Base-by-base conservation (phyloP, 2,113 vertebrate genomes). In the Pollimyrus isidori region DNA sequence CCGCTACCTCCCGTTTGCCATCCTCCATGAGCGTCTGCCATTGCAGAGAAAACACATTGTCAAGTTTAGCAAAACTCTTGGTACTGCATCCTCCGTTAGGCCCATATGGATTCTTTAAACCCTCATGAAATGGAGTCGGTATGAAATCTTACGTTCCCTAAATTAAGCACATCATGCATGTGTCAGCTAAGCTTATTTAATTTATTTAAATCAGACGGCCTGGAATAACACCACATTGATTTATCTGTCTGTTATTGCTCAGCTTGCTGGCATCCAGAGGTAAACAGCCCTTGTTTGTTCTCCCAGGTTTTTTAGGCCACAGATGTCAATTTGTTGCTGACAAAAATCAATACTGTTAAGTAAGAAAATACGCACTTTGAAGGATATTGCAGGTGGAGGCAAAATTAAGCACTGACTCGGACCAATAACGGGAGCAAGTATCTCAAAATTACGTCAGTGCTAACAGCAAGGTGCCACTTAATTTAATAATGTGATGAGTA, bases 11-110 rank as follows among this genome's bases (percentile, higher is more conserved):
- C 80, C 95, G 93, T 92, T 96, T 96, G 49, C 95, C 94, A 73
- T 97, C 97, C 89, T 96, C 96, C 95, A 97, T 93, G 89, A 92
- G 87, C 3, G 91, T 92, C 97, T 98, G 89, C 53, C 11, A 45
- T 23, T 76, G n/a, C 21, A 17, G 49, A 39, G 46, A 87, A 53
- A 85, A 73, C 88, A 82, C 23, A 83, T 19, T 7, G 26, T 62
- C 80, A 53, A 35, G 42, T 58, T 65, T 49, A 86, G 35, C 13
- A 17, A 49, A 6, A 15, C 35, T 49, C 45, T 45, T 7, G 26
- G 19, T 87, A 62, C 45, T 49, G 23, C 62, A 73, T 23, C 58
- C n/a, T 30, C 13, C 3, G 9, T 49, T 7, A 73, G 10, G 13
- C 42, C 45, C 10, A 45, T 1, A 11, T 17, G 10, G 15, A 69